phyloP scores from a whole-genome alignment of 2,797 vertebrate genomes.

The Buphagus erythrorhynchus region DNA sequence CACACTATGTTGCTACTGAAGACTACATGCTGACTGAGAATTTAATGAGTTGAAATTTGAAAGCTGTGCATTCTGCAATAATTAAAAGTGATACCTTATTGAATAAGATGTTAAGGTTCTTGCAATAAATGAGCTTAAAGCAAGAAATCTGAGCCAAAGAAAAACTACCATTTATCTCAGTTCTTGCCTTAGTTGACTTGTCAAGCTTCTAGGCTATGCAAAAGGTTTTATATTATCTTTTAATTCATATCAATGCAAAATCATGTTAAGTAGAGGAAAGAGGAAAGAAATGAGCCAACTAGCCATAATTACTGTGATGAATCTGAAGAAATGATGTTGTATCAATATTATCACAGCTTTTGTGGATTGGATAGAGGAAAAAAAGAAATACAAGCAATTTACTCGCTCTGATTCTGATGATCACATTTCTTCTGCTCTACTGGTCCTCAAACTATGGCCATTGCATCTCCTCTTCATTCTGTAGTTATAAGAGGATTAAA shows the following conservation, averaged over 20 bases:
- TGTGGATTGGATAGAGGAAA: not conserved
- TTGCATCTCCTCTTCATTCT: not conserved
- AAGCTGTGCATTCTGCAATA: not conserved
- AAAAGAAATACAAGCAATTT: not conserved
- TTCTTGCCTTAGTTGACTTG: not conserved
- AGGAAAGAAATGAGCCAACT: not conserved
- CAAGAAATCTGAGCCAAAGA: not conserved
- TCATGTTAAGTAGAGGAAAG: not conserved
- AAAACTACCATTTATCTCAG: not conserved
- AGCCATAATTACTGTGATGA: not conserved
- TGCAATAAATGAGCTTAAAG: constrained; percentile 8
- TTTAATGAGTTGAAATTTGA: not conserved
- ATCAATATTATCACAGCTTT: not conserved
- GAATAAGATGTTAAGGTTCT: not conserved
- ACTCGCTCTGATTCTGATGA: not conserved
- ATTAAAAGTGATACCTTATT: not conserved
- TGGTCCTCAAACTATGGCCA: not conserved
- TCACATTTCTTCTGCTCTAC: not conserved
- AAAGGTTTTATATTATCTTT: not conserved
- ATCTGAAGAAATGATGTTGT: not conserved
- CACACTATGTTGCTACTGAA: not conserved
- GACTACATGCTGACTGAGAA: not conserved
- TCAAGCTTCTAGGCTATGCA: not conserved
- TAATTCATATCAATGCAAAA: not conserved
- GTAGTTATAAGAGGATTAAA: not conserved